Conservation (phyloP, 2,797 vertebrate species). For the Clarias platycephalus region DNA sequence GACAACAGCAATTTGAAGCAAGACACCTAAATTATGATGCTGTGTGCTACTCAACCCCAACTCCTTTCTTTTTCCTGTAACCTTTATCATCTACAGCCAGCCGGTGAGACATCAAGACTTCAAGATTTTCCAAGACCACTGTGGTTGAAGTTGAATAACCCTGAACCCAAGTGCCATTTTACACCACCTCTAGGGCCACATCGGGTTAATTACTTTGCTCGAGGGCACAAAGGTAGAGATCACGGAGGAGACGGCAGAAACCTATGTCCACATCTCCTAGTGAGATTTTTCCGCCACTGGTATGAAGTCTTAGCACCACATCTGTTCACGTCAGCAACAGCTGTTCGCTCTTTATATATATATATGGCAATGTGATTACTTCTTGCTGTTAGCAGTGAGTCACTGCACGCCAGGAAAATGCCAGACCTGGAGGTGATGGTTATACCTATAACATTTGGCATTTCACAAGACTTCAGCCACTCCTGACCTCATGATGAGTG, state of each 20-base stretch:
- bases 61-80: neutral
- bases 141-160: slow-evolving; percentile 21
- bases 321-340: slow-evolving; percentile 37
- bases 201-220: slow-evolving; percentile 37
- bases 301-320: slow-evolving; percentile 25
- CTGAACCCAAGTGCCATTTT: slow-evolving; percentile 18
- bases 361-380: slow-evolving; percentile 20
- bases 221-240: slow-evolving; percentile 27
- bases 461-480: neutral
- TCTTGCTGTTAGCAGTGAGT: slow-evolving; percentile 22
- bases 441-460: slow-evolving; percentile 13
- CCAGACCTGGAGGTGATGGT: neutral
- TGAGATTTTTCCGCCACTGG: neutral
- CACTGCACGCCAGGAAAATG: neutral
- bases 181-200: neutral
- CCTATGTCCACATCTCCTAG: neutral
- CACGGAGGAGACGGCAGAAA: slow-evolving; percentile 16
- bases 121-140: slow-evolving; percentile 10
- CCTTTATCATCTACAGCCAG: neutral
- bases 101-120: neutral
- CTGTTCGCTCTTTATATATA: slow-evolving; percentile 7
- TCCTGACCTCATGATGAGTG: neutral
- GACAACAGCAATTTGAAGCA: neutral
- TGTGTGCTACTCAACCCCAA: neutral
- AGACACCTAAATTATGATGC: slow-evolving; percentile 1